Conservation (phyloP, 2,113 vertebrate species). For the Heloderma charlesbogerti region DNA sequence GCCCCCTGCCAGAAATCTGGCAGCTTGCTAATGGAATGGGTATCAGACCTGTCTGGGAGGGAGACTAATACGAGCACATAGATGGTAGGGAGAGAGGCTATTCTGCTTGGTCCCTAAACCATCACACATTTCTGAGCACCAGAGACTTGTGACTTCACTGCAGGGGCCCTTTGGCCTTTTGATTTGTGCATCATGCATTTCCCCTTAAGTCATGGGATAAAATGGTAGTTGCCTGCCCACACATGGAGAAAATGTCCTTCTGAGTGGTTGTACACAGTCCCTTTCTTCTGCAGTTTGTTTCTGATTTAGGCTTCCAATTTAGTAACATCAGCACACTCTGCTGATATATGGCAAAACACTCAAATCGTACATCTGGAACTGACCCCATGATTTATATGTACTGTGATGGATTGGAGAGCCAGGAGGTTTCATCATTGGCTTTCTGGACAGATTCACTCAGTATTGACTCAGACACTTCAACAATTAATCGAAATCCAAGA, state of each 20-base stretch:
- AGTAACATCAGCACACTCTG: background rate
- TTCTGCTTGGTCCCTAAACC: background rate
- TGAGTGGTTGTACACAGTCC: background rate
- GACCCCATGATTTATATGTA: slow-evolving; percentile 7
- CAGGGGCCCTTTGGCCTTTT: background rate
- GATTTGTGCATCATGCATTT: background rate
- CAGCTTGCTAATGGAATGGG: background rate
- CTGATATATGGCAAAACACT: background rate
- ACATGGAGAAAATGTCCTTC: background rate
- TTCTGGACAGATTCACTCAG: slow-evolving; percentile 10
- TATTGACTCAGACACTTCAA: slow-evolving; percentile 4
- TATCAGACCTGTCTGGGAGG: background rate
- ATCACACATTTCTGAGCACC: background rate
- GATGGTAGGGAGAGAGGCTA: background rate
- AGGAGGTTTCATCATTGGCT: background rate
- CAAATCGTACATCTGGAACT: background rate
- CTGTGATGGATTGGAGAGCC: slow-evolving; percentile 8
- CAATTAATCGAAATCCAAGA: background rate
- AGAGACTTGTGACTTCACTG: background rate
- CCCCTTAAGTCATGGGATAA: background rate
- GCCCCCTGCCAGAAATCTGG: background rate
- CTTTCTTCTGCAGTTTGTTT: background rate
- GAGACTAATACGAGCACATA: background rate
- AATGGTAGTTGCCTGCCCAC: background rate
- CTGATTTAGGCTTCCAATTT: background rate